Evolutionary conservation across 1,140 invertebrate genomes (phyloP), one percentile per base, ranked within the genome.

Genomic region (Trissolcus basalis): DNA sequence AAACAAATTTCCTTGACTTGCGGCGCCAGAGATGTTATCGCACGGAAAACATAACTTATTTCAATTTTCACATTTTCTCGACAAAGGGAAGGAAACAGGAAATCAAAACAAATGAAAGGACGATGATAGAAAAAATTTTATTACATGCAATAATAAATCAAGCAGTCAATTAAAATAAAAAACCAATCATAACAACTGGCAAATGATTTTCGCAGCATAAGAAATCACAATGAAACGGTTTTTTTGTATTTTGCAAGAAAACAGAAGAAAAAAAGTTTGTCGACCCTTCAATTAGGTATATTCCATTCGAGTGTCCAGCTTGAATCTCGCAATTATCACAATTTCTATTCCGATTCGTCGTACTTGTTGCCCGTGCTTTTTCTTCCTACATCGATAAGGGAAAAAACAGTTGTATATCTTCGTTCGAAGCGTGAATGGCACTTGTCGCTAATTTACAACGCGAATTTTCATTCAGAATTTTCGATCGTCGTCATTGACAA

Each of bases 241-340:
- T n/a, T 35, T 6, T 10, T 35, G 10, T n/a, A 43, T 43, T 5
- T 43, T n/a, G 4, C 39, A 8, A 11, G 5, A 43, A 47, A 47
- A 14, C n/a, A 47, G 16, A 19, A 27, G 9, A 39, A 39, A 13
- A 45, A 45, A 13, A 12, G 13, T 45, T 15, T 7, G 6, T 2
- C n/a, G 8, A 8, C 32, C 32, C 8, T 47, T 16, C 55, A 35
- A 35, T 35, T n/a, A 49, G 2, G 32, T 36, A n/a, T 49, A 36
- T 39, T 45, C 14, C 16, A 48, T 49, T 59, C 32, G 48, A 59
- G 35, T 27, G 58, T 50, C 19, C 58, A 55, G 16, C 16, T n/a
- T 50, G 35, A 56, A 65, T 55, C 54, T 56, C 15, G 19, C 41
- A 68, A 68, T 68, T 58, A 68, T 35, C 47, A 36, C 19, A 6